Evolutionary conservation across 2,797 vertebrate species (phyloP).

Genomic region (Eulemur coronatus): DNA sequence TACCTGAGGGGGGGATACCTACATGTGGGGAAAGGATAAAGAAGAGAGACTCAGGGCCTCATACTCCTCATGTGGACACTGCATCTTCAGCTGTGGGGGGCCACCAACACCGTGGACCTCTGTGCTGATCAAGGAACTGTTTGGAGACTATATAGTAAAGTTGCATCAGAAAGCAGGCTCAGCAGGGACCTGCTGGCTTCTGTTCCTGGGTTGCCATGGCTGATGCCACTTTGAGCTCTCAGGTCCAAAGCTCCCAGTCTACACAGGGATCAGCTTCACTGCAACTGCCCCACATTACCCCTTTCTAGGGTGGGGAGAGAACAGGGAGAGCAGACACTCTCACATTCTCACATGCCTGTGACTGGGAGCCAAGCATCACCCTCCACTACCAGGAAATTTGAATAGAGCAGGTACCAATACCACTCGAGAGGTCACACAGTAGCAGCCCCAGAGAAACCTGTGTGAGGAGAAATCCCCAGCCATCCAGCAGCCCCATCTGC

Average conservation of each 20-base stretch:
- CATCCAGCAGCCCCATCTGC: background rate
- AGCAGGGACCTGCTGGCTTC: background rate
- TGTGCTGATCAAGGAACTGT: background rate
- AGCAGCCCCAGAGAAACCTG: background rate
- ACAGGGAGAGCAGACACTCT: background rate
- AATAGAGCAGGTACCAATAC: background rate
- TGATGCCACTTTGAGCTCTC: background rate
- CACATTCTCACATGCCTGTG: background rate
- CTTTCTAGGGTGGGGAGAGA: background rate
- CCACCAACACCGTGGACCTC: background rate
- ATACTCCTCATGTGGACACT: background rate
- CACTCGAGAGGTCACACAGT: background rate
- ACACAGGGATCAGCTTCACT: background rate
- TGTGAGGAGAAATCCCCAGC: background rate
- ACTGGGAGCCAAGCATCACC: background rate
- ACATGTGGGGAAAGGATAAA: background rate
- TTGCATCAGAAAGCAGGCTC: background rate
- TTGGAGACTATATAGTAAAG: background rate
- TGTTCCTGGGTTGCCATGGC: background rate
- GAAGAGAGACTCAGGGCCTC: background rate
- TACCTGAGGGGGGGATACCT: background rate
- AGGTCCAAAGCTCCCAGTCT: background rate
- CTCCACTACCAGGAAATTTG: background rate
- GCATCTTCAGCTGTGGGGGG: background rate
- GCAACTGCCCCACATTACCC: background rate